phyloP scores from a whole-genome alignment of 2,888 invertebrate species.

The Andrena haemorrhoa region DNA sequence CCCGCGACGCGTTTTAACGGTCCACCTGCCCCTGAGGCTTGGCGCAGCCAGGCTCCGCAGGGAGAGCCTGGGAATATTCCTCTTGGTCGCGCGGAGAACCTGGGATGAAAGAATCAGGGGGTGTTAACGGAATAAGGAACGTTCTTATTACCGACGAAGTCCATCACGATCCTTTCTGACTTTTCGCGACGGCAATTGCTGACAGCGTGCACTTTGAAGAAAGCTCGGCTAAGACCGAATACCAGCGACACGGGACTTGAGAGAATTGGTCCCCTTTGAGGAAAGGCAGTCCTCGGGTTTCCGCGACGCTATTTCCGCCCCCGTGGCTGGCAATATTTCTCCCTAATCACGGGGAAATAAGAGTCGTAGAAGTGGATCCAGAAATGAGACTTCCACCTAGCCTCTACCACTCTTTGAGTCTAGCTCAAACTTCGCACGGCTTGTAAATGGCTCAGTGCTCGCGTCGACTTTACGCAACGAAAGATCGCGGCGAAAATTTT shows the following conservation, averaged over 20 bases:
- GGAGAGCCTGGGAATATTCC: no score
- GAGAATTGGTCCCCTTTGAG: not conserved
- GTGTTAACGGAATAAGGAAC: no score
- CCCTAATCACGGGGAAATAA: not conserved
- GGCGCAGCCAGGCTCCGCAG: no score
- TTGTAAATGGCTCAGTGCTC: not conserved
- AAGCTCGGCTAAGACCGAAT: not conserved
- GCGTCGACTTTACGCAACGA: not conserved
- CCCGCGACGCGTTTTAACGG: conserved; percentile 59
- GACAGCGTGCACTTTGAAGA: not conserved
- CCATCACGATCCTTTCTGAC: no score
- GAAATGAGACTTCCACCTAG: not conserved
- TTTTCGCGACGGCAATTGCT: not conserved
- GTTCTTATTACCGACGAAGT: no score
- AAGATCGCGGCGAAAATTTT: not conserved
- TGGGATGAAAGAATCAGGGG: no score
- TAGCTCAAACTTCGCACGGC: not conserved
- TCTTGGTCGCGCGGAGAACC: no score
- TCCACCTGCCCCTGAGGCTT: not conserved
- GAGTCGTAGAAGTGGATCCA: not conserved
- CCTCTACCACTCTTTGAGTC: not conserved
- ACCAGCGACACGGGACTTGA: not conserved
- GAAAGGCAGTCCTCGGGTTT: not conserved
- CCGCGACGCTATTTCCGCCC: conserved; percentile 6
- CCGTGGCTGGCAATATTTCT: conserved; percentile 12